Percentiles rank a stretch among this genome's conserved stretches.
phyloP scores from a whole-genome alignment of 2,888 invertebrate genomes.

The Sycophila texana region DNA sequence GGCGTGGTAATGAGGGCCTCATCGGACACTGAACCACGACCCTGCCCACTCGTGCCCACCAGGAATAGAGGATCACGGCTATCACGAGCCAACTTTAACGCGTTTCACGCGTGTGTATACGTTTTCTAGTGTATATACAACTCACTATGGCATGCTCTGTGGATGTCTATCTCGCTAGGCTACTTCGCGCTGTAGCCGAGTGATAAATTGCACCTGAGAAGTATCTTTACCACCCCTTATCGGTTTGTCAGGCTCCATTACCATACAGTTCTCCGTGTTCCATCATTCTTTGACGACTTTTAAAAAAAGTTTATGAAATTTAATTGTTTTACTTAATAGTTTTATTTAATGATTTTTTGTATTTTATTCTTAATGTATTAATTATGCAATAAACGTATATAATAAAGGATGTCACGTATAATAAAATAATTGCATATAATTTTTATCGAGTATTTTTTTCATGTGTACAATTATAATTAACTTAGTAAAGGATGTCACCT shows the following conservation, averaged over 20 bases:
- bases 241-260: conserved; percentile 1
- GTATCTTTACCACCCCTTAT: conserved; percentile 1
- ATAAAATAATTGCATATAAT: too few species aligned
- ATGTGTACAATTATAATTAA: too few species aligned
- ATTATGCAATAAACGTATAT: too few species aligned
- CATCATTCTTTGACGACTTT: background rate
- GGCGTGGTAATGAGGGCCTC: conserved; percentile 71
- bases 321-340: background rate
- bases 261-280: background rate
- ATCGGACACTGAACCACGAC: conserved; percentile 47
- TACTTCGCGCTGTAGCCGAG: background rate
- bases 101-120: conserved; percentile 37
- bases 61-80: conserved; percentile 38
- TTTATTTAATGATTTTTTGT: background rate
- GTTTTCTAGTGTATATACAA: background rate
- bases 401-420: too few species aligned
- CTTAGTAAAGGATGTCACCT: too few species aligned
- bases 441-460: too few species aligned
- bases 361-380: background rate
- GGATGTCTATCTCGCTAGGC: background rate
- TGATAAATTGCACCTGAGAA: conserved; percentile 8
- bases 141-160: too few species aligned
- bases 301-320: background rate
- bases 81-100: background rate
- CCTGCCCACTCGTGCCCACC: conserved; percentile 6